These are phyloP conservation scores for Ahaetulla prasina DNA, from an alignment of 2,113 vertebrate species.

Conservation along the genomic window DNA sequence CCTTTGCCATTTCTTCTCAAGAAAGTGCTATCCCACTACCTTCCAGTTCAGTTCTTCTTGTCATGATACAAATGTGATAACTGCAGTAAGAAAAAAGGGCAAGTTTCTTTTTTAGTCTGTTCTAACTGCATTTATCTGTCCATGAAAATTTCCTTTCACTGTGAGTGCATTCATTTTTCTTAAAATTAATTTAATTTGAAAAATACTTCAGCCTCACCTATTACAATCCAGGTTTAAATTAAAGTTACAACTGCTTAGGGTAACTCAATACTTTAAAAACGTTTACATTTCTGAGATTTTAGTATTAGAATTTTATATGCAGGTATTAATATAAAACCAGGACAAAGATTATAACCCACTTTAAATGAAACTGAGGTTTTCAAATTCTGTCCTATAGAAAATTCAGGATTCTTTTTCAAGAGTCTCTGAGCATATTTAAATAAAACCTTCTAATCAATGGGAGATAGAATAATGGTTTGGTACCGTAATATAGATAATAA, in stretches of 20 bases:
- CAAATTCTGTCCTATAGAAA: background rate
- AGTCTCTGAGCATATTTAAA: background rate
- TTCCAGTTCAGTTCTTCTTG: background rate
- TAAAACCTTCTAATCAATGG: background rate
- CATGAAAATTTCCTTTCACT: constrained; percentile 32
- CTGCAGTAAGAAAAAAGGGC: background rate
- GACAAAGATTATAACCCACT: background rate
- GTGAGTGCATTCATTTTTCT: constrained; percentile 21
- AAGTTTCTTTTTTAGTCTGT: constrained; percentile 26
- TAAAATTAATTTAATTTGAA: constrained; percentile 28
- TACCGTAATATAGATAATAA: background rate
- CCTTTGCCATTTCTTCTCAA: background rate
- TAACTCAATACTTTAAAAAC: background rate
- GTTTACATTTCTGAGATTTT: background rate
- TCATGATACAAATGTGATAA: background rate
- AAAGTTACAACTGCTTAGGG: background rate
- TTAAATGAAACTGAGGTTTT: background rate
- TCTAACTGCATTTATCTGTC: background rate
- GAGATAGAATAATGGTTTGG: background rate
- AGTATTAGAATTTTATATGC: background rate
- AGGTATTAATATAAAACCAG: background rate
- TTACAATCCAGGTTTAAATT: constrained; percentile 31
- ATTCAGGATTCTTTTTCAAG: background rate
- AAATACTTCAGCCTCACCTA: constrained; percentile 31
- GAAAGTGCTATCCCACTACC: background rate